Conservation (phyloP, 1,140 invertebrate species). For the Halyomorpha halys region DNA sequence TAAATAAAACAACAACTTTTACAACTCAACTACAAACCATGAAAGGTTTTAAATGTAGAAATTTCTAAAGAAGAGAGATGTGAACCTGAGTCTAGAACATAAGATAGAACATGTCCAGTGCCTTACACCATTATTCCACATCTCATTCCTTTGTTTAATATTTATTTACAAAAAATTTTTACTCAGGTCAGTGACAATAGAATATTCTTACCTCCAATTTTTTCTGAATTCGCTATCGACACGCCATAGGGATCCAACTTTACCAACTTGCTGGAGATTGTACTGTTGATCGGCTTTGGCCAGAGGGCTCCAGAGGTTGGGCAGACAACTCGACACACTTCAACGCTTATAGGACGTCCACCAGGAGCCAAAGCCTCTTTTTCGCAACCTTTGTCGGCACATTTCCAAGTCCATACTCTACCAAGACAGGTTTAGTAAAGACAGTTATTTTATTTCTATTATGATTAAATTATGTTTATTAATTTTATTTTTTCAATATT, state of each 20-base stretch:
- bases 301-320: constrained; percentile 46
- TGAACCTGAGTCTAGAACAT: too few relatives aligned
- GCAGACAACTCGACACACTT: constrained; percentile 34
- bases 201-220: constrained; percentile 31
- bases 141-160: neutral
- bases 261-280: constrained; percentile 45
- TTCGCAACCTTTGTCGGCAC: constrained; percentile 36
- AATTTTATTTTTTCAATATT: too few relatives aligned
- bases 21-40: too few relatives aligned
- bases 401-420: constrained; percentile 41
- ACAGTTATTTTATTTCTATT: too few relatives aligned
- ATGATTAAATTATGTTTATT: too few relatives aligned
- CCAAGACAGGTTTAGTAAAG: neutral
- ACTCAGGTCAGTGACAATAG: constrained; percentile 33
- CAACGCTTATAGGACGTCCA: constrained; percentile 23
- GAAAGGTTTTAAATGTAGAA: too few relatives aligned
- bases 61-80: too few relatives aligned
- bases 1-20: too few relatives aligned
- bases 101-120: too few relatives aligned
- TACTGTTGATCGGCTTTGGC: constrained; percentile 56
- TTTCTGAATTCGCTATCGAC: constrained; percentile 35
- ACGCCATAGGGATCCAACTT: constrained; percentile 50
- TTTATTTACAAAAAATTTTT: neutral
- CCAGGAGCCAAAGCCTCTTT: constrained; percentile 17
- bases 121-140: neutral